Conservation (phyloP, 2,797 vertebrate species). For the Gephyroberyx darwinii region DNA sequence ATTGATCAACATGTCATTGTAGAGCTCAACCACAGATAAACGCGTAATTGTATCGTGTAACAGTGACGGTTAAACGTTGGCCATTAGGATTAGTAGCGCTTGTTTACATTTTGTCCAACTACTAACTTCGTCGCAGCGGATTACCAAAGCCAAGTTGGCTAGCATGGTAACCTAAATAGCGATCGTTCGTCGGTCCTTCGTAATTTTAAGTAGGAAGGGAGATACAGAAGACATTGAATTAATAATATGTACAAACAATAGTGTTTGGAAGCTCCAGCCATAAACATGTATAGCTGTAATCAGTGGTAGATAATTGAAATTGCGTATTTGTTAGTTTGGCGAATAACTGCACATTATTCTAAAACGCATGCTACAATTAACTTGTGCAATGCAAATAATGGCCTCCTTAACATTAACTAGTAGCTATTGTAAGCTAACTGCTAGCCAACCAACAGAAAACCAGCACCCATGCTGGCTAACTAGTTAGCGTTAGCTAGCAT, state of each 20-base stretch:
- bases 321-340: background rate
- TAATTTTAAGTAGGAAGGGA: background rate
- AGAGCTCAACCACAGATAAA: background rate
- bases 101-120: slow-evolving; percentile 30
- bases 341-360: background rate
- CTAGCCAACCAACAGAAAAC: slow-evolving; percentile 40
- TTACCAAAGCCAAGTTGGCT: background rate
- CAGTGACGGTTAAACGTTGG: accelerated
- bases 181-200: slow-evolving; percentile 22
- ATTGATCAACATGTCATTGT: background rate
- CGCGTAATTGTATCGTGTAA: no score
- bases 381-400: slow-evolving; percentile 22
- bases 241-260: slow-evolving; percentile 4
- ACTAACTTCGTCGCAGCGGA: no score
- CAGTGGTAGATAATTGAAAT: no score
- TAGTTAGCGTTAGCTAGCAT: slow-evolving; percentile 53
- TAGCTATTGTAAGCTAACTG: slow-evolving; percentile 57
- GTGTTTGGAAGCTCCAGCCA: background rate
- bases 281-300: background rate
- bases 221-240: slow-evolving; percentile 9
- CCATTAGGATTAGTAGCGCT: background rate
- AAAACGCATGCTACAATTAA: background rate
- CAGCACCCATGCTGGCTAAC: slow-evolving; percentile 40
- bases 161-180: background rate
- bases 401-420: slow-evolving; percentile 34